Evolutionary conservation across 1,140 invertebrate genomes (phyloP), one percentile per base, ranked within the genome.

Genomic region (Rhagoletis zephyria): DNA sequence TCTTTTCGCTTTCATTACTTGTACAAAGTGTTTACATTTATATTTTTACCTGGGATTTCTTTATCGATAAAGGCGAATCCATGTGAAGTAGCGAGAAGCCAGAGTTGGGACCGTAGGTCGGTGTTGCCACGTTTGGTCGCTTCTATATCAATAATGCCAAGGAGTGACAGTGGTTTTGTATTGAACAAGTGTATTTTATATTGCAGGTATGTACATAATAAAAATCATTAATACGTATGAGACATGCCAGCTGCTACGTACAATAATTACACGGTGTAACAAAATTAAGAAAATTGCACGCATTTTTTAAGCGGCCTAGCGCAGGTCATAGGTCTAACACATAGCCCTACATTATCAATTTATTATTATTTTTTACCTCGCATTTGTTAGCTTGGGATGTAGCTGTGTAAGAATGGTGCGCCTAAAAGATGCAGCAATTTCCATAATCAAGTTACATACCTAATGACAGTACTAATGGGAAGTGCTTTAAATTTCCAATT

Each of bases 11-110:
- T 63, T 74, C 45, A n/a, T 63, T 86, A 4, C 40, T 63, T 86
- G 59, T n/a, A 63, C 12, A 63, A 6, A 60, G 6, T 60, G 12
- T 60, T 60, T 60, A 60, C 12, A 16, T 4, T 63, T 14, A n/a
- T 63, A 7, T 63, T 40, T 85, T 92, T 92, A 93, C 92, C 92
- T 93, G 92, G 89, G 91, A 89, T 89, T 94, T 94, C 89, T 94
- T 94, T 90, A 91, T 90, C 87, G 93, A 91, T 88, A 93, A 93
- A 87, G 94, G 93, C 60, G 94, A 93, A 89, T 95, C 95, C 89
- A 95, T 90, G 89, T 93, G 94, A 87, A 95, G 93, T 88, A 94
- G 94, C 86, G 95, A 94, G 89, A 95, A 91, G 90, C 94, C 94
- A 90, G 95, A 94, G 86, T 94, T 93, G 87, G 94, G 91, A 87